These are phyloP conservation scores for Diplodus puntazzo DNA, from an alignment of 2,797 vertebrate species.

Conservation along the genomic window DNA sequence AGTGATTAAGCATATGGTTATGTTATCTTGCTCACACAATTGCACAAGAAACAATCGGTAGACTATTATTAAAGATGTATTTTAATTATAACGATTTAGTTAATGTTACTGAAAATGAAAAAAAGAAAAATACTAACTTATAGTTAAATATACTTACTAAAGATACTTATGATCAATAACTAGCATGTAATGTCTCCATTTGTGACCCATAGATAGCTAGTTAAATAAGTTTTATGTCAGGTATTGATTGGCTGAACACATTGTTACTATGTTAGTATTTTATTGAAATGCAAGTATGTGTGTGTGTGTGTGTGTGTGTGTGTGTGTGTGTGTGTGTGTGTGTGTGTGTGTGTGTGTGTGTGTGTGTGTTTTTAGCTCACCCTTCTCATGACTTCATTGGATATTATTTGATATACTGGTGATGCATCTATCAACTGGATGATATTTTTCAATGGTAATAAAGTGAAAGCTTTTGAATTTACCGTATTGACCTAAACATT, in stretches of 20 bases:
- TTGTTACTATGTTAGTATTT: not conserved
- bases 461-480: constrained; percentile 2
- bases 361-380: too few relatives aligned
- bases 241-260: not conserved
- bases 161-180: not conserved
- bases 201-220: not conserved
- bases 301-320: not conserved
- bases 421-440: not conserved
- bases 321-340: not conserved
- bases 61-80: too few relatives aligned
- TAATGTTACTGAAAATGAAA: too few relatives aligned
- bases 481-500: not conserved
- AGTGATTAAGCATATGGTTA: too few relatives aligned
- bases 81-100: too few relatives aligned
- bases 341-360: not conserved
- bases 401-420: not conserved
- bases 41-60: too few relatives aligned
- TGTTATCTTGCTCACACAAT: too few relatives aligned
- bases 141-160: not conserved
- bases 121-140: too few relatives aligned
- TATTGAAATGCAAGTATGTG: not conserved
- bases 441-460: not conserved
- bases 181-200: not conserved
- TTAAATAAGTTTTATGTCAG: not conserved
- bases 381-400: not conserved